Conservation (phyloP, 2,113 vertebrate genomes). For the Macroglossus sobrinus region DNA sequence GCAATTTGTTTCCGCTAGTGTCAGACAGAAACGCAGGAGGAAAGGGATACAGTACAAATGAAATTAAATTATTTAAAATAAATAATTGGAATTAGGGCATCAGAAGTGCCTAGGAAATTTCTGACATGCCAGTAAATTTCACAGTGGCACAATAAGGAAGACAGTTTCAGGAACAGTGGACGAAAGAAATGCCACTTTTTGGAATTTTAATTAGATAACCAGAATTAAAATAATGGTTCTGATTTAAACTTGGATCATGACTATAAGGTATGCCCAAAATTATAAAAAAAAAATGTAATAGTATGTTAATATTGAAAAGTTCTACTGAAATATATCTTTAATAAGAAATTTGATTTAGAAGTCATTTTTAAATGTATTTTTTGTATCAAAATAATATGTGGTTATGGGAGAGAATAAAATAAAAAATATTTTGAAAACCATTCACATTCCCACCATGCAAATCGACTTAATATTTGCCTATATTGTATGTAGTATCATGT, state of each 20-base stretch:
- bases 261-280: background rate
- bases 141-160: background rate
- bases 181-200: background rate
- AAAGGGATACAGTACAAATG: constrained; percentile 54
- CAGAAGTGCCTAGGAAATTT: background rate
- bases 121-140: background rate
- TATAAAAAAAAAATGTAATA: background rate
- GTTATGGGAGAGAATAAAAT: background rate
- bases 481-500: background rate
- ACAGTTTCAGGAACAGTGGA: background rate
- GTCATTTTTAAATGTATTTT: background rate
- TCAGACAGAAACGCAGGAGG: constrained; percentile 68
- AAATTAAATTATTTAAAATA: constrained; percentile 58
- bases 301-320: background rate
- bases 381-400: background rate
- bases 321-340: background rate
- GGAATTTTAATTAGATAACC: background rate
- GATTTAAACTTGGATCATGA: background rate
- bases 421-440: background rate
- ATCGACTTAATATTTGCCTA: background rate
- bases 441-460: background rate
- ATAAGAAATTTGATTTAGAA: constrained; percentile 21
- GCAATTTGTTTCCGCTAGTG: constrained; percentile 68
- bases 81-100: constrained; percentile 27
- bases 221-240: constrained; percentile 18